Base-by-base conservation (phyloP, 2,888 invertebrate species). In the Zaprionus obscuricornis region DNA sequence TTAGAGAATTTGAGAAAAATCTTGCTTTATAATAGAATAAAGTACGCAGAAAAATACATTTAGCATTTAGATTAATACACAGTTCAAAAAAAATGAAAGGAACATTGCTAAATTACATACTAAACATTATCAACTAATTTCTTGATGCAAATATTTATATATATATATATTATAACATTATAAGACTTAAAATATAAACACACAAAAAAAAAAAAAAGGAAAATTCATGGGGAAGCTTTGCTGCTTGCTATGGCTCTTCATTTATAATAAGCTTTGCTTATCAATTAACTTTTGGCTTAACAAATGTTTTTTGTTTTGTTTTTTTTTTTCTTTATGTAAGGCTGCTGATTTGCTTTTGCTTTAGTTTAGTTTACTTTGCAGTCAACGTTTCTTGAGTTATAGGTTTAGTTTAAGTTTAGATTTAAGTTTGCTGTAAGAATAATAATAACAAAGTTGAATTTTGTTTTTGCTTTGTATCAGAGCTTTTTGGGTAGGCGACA, bases 281-380 rank as follows among this genome's bases (percentile, higher is more conserved):
- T 82, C 58, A 62, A 62, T 73, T 58, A 73, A 84, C 85, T 76
- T 78, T 86, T 84, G 86, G 78, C 78, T 81, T 78, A 83, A 84
- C 69, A 60, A 56, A n/a, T n/a, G n/a, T n/a, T n/a, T n/a, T n/a
- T n/a, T n/a, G n/a, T 56, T 20, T 16, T 13, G 17, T 52, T 50
- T 62, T 42, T 52, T 42, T 57, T 39, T 22, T 34, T 18, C 7
- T 20, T 42, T 51, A 34, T 62, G 63, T 81, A 81, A 81, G 87
- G 81, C 81, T 86, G 79, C 69, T 81, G 63, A 81, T 75, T 52
- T 50, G 40, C 27, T 40, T 42, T 13, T 46, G 45, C 31, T 5
- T 14, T 13, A 29, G 10, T 20, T 46, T 31, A 29, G 24, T 13
- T 39, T 37, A 36, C n/a, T 47, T 42, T 51, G 20, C n/a, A 20